Base-by-base conservation (phyloP, 2,888 invertebrate genomes). In the Diarsia brunnea region DNA sequence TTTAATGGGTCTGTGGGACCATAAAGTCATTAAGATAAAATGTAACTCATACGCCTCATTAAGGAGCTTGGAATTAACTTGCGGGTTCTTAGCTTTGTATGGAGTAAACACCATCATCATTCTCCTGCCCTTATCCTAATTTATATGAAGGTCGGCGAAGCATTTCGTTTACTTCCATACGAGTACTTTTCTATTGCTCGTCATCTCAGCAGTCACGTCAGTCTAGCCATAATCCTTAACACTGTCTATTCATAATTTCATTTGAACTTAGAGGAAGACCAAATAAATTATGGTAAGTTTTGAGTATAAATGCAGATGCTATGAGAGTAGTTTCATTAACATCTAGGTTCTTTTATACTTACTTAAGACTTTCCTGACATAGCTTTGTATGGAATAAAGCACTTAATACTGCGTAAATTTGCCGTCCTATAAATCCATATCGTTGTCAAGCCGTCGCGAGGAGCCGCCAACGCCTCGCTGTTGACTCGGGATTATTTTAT, bases 371-470 rank as follows among this genome's bases (percentile, higher is more conserved):
- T 58, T 58, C 19, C 10, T 58, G 2, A 8, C 27, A 58, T 67
- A 77, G 73, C 73, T 77, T 80, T 78, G 45, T 67, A 47, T 73
- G 73, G 66, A 75, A n/a, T 43, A 38, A 24, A 45, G 51, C 75
- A 73, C 66, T 80, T 78, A 77, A 75, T 79, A 68, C 82, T 74
- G 79, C 58, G 84, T 84, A 89, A 90, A 91, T 91, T 88, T 89
- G 87, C 78, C 82, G 75, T 68, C 66, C 83, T 79, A 91, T 91
- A 91, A 91, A 91, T 91, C 89, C 85, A 86, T 85, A 89, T 87
- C 82, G 87, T 87, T 89, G 91, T 89, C 90, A 88, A 79, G 84
- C 43, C 66, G 68, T 58, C 70, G 27, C 47, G 78, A 60, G 58
- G 27, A 69, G 77, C 77, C 85, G 85, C 83, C 85, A 66, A 76